Evolutionary conservation across 92 coral and sea anemone genomes (phyloP), one percentile per base, ranked within the genome.

Genomic region (Umimayanthus chanpuru): DNA sequence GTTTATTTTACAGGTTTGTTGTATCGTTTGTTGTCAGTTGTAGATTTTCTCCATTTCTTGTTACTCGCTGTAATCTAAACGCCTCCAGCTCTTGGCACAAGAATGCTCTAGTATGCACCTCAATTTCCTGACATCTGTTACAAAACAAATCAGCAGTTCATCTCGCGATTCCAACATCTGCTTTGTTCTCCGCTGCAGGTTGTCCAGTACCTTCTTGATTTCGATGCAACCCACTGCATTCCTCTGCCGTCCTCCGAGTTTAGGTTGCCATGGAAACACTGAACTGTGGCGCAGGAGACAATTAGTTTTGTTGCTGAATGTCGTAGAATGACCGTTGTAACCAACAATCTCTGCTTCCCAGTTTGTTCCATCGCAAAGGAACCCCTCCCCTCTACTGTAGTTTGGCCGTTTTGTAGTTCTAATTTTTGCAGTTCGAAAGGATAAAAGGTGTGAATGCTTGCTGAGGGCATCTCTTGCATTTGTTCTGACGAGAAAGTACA

Each of bases 201-300:
- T 39, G 86, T 94, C 39, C 98, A 90, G 86, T 95, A 97, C 85
- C 88, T 94, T 85, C 88, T 97, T 89, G 99, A 97, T 73, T 93
- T 97, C 78, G 98, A 97, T 66, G 95, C 99, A 25, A 93, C 98
- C 7, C 99, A 97, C 80, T 97, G 99, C 64, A 93, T 93, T 15
- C 93, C 96, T 47, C 85, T 97, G 56, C 98, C 99, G 3, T 90
- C 98, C 12, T 81, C 93, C 14, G 93, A 92, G 41, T 97, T 97
- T 88, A 95, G 93, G 81, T 77, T 94, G 39, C 99, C 99, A 20
- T 95, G 96, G 98, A 90, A 88, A 28, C 87, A 83, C 41, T 83
- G 78, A 83, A 68, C 28, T 68, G 36, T 25, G 56, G 15, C 9
- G 53, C 81, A 77, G 56, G 30, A 43, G 10, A 72, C 38, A 72